phyloP scores from a whole-genome alignment of 2,113 vertebrate genomes.

The Oreochromis aureus region DNA sequence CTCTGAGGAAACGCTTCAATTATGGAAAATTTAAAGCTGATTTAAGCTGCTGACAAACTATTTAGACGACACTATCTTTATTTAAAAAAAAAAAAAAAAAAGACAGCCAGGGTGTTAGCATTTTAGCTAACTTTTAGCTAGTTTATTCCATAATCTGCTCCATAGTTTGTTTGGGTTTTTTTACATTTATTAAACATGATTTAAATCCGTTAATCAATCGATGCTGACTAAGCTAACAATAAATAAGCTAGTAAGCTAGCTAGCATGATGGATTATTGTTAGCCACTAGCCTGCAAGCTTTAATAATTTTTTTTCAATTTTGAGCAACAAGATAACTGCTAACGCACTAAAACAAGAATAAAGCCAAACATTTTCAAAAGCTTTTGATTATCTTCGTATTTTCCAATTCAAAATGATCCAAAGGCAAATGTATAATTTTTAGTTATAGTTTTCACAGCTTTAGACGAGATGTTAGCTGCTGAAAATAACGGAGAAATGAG shows the following conservation, averaged over 20 bases:
- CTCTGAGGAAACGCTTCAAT: not conserved
- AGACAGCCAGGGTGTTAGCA: not conserved
- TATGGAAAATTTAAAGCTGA: not conserved
- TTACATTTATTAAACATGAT: not conserved
- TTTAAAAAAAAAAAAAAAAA: too few relatives aligned
- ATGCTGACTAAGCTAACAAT: not conserved
- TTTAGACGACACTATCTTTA: not conserved
- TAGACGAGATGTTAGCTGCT: not conserved
- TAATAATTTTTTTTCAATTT: not conserved
- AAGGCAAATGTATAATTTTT: not conserved
- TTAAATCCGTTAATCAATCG: fast-evolving
- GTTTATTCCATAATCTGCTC: not conserved
- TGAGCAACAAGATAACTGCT: not conserved
- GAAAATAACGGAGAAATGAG: not conserved
- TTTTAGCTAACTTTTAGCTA: not conserved
- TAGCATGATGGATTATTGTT: not conserved
- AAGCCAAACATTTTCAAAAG: not conserved
- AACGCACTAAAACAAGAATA: not conserved
- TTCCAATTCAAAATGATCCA: not conserved
- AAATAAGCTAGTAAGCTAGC: not conserved
- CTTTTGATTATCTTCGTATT: not conserved
- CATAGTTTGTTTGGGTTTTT: not conserved
- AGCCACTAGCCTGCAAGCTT: not conserved
- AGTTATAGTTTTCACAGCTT: not conserved
- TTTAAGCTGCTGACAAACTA: not conserved